A percentile compares a stretch with the other conserved stretches of the same genome.
These are phyloP conservation scores for Mycteria americana DNA, from an alignment of 2,797 vertebrate genomes.

Conservation along the genomic window DNA sequence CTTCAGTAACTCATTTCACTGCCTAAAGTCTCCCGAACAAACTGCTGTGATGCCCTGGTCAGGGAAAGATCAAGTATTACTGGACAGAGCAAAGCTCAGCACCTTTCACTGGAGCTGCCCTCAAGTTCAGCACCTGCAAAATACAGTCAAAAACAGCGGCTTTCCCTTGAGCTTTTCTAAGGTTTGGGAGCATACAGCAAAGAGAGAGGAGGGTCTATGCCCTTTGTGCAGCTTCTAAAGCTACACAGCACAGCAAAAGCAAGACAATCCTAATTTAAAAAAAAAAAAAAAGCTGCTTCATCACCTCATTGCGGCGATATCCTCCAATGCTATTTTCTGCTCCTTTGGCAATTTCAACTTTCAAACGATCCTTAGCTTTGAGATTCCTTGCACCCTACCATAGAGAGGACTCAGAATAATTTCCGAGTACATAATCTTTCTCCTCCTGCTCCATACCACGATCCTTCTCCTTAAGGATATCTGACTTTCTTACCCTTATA, in stretches of 20 bases:
- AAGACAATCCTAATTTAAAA: neutral
- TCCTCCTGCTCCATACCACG: neutral
- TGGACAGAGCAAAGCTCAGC: neutral
- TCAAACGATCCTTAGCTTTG: neutral
- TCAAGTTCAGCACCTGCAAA: neutral
- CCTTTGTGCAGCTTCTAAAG: neutral
- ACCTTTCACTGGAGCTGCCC: neutral
- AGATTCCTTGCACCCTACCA: neutral
- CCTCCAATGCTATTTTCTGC: neutral
- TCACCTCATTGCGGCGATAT: neutral
- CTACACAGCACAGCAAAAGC: neutral
- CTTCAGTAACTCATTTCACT: neutral
- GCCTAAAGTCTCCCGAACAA: neutral
- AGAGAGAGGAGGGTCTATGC: neutral
- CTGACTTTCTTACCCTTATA: neutral
- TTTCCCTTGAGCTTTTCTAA: neutral
- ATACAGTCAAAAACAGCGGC: neutral
- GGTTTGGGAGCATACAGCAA: neutral
- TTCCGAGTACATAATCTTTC: neutral
- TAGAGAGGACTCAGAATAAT: rapidly evolving
- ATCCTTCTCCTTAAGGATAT: neutral
- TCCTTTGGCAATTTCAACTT: neutral
- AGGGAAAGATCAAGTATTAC: neutral
- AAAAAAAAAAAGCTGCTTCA: neutral
- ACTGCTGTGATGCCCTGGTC: neutral